Evolutionary conservation across 2,113 vertebrate species (phyloP).

Genomic region (Hippocampus guttulatus): DNA sequence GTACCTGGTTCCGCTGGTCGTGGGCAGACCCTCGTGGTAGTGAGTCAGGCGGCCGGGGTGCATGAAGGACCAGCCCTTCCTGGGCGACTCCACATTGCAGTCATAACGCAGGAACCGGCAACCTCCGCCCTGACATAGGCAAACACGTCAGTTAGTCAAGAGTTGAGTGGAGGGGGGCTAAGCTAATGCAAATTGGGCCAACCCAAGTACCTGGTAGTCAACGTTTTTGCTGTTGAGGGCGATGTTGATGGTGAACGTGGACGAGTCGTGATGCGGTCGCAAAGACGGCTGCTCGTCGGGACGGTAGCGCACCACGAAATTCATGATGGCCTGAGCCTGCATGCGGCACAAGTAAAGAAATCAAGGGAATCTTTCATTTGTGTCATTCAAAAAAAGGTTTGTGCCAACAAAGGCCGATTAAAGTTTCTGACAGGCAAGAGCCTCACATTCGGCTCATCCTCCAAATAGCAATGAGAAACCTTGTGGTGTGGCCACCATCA

Average conservation of each 20-base stretch:
- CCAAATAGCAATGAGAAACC: not conserved
- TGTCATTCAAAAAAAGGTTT: too few species aligned
- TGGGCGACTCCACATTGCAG: slow-evolving; percentile 77
- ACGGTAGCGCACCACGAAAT: slow-evolving; percentile 89
- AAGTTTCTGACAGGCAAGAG: not conserved
- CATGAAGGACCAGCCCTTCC: slow-evolving; percentile 87
- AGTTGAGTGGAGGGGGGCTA: not conserved
- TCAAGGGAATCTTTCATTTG: not conserved
- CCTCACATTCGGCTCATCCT: not conserved
- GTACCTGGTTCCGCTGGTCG: slow-evolving; percentile 81
- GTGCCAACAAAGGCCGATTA: too few species aligned
- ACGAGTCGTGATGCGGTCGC: slow-evolving; percentile 84
- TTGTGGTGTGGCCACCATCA: not conserved
- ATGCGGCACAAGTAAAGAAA: not conserved
- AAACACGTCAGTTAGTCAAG: not conserved
- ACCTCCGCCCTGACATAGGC: slow-evolving; percentile 77
- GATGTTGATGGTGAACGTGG: slow-evolving; percentile 86
- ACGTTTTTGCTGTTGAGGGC: slow-evolving; percentile 78
- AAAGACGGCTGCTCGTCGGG: slow-evolving; percentile 83
- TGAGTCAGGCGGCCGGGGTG: slow-evolving; percentile 87
- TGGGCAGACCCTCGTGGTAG: slow-evolving; percentile 86
- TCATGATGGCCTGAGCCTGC: slow-evolving; percentile 83
- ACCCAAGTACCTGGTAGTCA: slow-evolving; percentile 76
- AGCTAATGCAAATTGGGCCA: too few species aligned
- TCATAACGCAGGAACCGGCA: slow-evolving; percentile 83